A percentile compares a stretch with the other conserved stretches of the same genome.
Evolutionary conservation across 2,113 vertebrate genomes (phyloP).

Genomic region (Poicephalus meyeri): DNA sequence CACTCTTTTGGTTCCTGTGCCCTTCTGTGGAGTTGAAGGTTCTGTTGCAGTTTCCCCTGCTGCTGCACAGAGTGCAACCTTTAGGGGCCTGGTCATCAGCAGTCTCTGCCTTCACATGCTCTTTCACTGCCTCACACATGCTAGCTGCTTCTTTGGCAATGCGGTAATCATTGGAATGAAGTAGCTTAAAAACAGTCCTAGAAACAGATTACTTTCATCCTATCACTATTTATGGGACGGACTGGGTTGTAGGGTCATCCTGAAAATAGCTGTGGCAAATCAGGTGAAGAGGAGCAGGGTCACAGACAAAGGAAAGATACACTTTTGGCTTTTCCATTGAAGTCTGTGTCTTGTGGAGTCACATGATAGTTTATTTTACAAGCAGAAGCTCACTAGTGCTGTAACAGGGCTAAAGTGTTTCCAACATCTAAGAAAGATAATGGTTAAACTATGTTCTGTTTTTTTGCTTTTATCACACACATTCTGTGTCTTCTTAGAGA

Average conservation of each 20-base stretch:
- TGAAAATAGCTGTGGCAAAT: neutral
- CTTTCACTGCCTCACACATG: neutral
- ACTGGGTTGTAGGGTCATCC: neutral
- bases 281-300: neutral
- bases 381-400: neutral
- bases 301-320: neutral
- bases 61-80: accelerated
- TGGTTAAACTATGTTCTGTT: neutral
- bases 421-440: neutral
- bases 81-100: neutral
- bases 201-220: neutral
- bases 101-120: neutral
- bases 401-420: neutral
- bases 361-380: neutral
- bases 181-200: neutral
- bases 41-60: neutral
- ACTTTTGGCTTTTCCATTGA: neutral
- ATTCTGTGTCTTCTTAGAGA: neutral
- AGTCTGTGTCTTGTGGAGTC: neutral
- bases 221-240: neutral
- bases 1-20: neutral
- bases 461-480: neutral
- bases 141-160: neutral
- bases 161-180: neutral
- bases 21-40: neutral